Base-by-base conservation (phyloP, 2,888 invertebrate genomes). In the Ormyrus nitidulus region DNA sequence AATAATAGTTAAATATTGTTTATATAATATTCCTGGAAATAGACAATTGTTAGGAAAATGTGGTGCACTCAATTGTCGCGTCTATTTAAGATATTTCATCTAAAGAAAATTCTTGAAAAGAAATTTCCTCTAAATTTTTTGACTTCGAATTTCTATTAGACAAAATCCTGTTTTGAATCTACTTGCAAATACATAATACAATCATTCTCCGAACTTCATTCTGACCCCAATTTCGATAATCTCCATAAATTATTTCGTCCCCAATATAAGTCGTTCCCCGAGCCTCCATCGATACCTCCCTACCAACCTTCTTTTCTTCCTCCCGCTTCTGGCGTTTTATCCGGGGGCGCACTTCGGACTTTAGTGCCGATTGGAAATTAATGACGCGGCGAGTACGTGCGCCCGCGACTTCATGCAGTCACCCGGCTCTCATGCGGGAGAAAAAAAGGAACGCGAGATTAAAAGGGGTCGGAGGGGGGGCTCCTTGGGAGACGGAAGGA, bases 361-460 rank as follows among this genome's bases (percentile, higher is more conserved):
- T 79, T 74, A 69, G 34, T 48, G 77, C 44, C 80, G 75, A 81
- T 81, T 78, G 78, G 71, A 81, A 81, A 81, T 81, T 81, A 81
- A 81, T 81, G 81, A 71, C 71, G 78, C 77, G 77, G 65, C 79
- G 77, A 77, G 77, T 81, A 77, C 81, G 81, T 82, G 81, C 79
- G 65, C 65, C 58, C 74, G 61, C 54, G 54, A 66, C 58, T 73
- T 70, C 54, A 71, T 59, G 61, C 68, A 75, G 54, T 49, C 54
- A 56, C 19, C 51, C 13, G 10, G 65, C 65, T 66, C 49, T 65
- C 56, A 51, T 58, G 62, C 59, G 62, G n/a, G 59, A 48, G 19
- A 59, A 48, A 64, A 62, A 61, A 46, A 61, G 11, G 11, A 71
- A 66, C 10, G 54, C 56, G 48, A 56, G 44, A 53, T 13, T 13